Evolutionary conservation across 2,797 vertebrate genomes (phyloP), one percentile per base, ranked within the genome.

Genomic region (Trichosurus vulpecula): DNA sequence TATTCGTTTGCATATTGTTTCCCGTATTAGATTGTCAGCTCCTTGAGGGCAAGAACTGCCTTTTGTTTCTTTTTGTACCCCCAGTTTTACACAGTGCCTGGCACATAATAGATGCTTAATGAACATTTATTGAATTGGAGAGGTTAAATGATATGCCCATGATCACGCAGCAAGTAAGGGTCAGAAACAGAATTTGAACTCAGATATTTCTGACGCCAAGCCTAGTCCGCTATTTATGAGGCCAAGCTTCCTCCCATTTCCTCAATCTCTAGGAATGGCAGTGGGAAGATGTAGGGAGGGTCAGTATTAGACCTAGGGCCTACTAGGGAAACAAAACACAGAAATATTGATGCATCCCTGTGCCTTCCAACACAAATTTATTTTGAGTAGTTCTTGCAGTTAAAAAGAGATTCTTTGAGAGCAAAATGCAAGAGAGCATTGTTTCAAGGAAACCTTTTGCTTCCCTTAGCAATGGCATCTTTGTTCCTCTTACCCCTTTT

Each of bases 291-390:
- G 9, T 30, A 55, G 29, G 74, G 47, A 91, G 89, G 16, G 16
- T 91, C 90, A 53, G 47, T 47, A 57, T 94, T 53, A 92, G 1
- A 2, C 16, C 54, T 31, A 55, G 92, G 94, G 41, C 61, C 94
- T 94, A 93, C 56, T 93, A 96, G 52, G 6, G 55, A 31, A 52
- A 91, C 57, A 94, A 93, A 92, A 66, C 87, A 90, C 52, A 94
- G 91, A 95, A 96, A 96, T 66, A 92, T 95, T 95, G 93, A 95
- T 92, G n/a, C 81, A 94, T 94, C 95, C 52, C 95, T 93, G 57
- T 57, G 94, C 81, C 97, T 97, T 97, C 97, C 95, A 97, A 96
- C 74, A 97, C 94, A 97, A 97, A 97, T 96, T 41, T 94, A 91
- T 94, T 97, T 97, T 53, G 74, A 81, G 55, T 92, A 94, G 90